Evolutionary conservation across 2,888 invertebrate species (phyloP), one percentile per base, ranked within the genome.

Genomic region (Crioceris asparagi): DNA sequence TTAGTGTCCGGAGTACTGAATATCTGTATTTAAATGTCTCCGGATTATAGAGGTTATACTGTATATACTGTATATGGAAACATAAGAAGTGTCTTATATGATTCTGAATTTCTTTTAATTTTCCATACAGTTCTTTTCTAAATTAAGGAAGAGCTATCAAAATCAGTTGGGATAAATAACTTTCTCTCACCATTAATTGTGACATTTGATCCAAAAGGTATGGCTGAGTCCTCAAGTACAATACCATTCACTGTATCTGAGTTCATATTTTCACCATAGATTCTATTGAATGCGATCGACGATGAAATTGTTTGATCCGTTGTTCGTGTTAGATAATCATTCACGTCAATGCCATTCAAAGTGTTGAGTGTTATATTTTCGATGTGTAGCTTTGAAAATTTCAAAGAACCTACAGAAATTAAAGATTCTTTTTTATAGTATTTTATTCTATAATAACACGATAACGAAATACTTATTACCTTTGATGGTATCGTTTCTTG

Each of bases 281-380:
- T 50, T 31, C 45, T 39, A 4, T 43, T 35, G 25, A 61, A 54
- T 17, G 49, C 44, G 4, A 62, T 41, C n/a, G 44, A 40, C 3
- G 61, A 55, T 17, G 45, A 41, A 8, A 61, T 45, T 4, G 36
- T 48, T 51, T 61, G 62, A 36, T 58, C 44, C 14, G 61, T 60
- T 27, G 55, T 45, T 27, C 47, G 51, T n/a, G 61, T 61, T 18
- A 62, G 36, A 8, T 61, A 43, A 14, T 52, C 35, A 7, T 47
- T 40, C 19, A 47, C 38, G 17, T 41, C 18, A 3, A 52, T 40
- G 26, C 45, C 47, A 10, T 49, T 45, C 12, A 60, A 18, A 17
- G 41, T 46, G 18, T 48, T 42, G n/a, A 48, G 37, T 21, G 36
- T 38, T 7, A 58, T 29, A 17, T 46, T 26, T 15, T 47, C 41